These are phyloP conservation scores for Rhagium mordax DNA, from an alignment of 2,888 invertebrate species.

Conservation along the genomic window DNA sequence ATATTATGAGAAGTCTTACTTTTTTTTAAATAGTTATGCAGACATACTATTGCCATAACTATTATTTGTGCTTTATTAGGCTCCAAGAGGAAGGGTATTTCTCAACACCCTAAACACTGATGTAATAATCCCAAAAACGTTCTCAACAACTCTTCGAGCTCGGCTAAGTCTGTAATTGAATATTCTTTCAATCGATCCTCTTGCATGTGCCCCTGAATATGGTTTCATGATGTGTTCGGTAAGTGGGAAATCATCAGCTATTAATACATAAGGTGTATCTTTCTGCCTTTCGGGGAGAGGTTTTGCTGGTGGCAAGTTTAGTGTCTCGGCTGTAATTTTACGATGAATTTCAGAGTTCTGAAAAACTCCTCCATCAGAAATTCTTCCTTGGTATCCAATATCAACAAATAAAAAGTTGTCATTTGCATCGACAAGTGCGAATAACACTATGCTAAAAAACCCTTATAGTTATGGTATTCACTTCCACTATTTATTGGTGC, in stretches of 20 bases:
- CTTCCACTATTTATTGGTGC: constrained; percentile 56
- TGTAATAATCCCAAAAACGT: constrained; percentile 33
- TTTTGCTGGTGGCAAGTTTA: constrained; percentile 48
- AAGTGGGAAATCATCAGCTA: constrained; percentile 55
- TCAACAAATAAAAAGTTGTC: constrained; percentile 63
- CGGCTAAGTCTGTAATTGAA: constrained; percentile 36
- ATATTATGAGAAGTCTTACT: not conserved
- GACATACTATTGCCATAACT: constrained; percentile 13
- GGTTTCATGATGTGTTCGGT: constrained; percentile 51
- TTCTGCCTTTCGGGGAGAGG: constrained; percentile 33
- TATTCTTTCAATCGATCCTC: constrained; percentile 27
- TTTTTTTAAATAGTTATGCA: not conserved
- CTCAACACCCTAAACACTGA: constrained; percentile 30
- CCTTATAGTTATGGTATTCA: constrained; percentile 59
- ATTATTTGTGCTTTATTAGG: constrained; percentile 28
- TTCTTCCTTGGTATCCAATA: constrained; percentile 59
- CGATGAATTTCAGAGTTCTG: constrained; percentile 13
- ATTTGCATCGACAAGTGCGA: constrained; percentile 65
- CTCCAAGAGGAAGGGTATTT: constrained; percentile 27
- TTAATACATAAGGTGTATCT: constrained; percentile 46
- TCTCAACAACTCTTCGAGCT: not conserved
- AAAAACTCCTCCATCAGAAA: constrained; percentile 59
- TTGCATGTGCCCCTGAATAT: constrained; percentile 37
- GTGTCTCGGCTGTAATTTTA: constrained; percentile 19
- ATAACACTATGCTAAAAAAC: constrained; percentile 61